Evolutionary conservation across 2,797 vertebrate genomes (phyloP).

Genomic region (Uromys caudimaculatus): DNA sequence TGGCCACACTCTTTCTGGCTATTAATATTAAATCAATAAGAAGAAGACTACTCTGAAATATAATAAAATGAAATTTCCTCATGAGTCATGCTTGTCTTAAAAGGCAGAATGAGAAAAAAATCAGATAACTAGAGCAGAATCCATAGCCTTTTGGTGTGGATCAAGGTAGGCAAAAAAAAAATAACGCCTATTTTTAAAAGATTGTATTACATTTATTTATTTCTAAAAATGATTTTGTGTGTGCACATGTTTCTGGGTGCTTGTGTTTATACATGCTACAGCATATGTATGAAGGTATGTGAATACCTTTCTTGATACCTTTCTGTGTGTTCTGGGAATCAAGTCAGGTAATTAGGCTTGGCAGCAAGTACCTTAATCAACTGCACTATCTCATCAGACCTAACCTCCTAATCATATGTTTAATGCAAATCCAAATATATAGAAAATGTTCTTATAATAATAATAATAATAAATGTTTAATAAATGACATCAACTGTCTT

Average conservation of each 20-base stretch:
- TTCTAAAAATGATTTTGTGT: neutral
- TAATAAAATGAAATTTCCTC: neutral
- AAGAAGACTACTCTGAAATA: slow-evolving; percentile 5
- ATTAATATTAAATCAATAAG: neutral
- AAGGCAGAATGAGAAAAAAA: neutral
- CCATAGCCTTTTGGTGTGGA: neutral
- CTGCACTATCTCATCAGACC: neutral
- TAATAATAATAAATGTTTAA: neutral
- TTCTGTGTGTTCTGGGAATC: neutral
- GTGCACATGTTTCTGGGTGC: neutral
- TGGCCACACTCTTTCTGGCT: neutral
- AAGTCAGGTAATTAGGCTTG: neutral
- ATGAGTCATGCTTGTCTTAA: neutral
- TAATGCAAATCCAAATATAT: neutral
- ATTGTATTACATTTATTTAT: neutral
- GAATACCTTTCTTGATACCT: neutral
- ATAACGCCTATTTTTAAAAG: neutral
- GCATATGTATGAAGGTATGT: neutral
- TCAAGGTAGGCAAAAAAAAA: neutral
- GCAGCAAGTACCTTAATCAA: neutral
- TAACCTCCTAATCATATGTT: neutral
- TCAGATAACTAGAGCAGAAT: neutral
- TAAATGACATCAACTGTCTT: neutral
- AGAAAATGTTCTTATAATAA: neutral
- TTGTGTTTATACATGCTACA: neutral